phyloP scores from a whole-genome alignment of 2,797 vertebrate genomes.

The Pitangus sulphuratus region DNA sequence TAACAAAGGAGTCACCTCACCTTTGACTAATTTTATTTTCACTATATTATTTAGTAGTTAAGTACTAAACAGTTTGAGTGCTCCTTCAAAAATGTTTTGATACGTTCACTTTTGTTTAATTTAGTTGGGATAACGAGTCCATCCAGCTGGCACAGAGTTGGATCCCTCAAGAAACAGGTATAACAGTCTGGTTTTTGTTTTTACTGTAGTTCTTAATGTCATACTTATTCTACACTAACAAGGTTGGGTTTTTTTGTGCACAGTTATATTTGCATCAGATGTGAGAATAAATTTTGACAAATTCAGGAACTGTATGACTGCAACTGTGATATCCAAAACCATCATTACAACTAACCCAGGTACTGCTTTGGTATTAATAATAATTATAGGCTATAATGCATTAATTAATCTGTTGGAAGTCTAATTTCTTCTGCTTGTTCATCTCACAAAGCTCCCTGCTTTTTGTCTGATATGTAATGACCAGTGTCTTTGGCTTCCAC shows the following conservation, averaged over 20 bases:
- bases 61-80: background rate
- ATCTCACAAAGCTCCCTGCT: background rate
- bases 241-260: background rate
- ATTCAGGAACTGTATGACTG: constrained; percentile 91
- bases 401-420: background rate
- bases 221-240: constrained; percentile 6
- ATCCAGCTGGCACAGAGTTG: constrained; percentile 89
- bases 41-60: background rate
- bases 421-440: background rate
- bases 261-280: constrained; percentile 95
- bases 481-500: background rate
- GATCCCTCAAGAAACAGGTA: constrained; percentile 92
- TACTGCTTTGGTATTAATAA: background rate
- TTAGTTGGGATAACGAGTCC: constrained; percentile 94
- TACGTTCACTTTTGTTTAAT: constrained; percentile 31
- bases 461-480: background rate
- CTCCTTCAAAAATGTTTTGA: background rate
- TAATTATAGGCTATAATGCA: background rate
- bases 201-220: background rate
- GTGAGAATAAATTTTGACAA: constrained; percentile 92
- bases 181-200: constrained; percentile 2
- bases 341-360: constrained; percentile 95
- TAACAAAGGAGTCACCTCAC: background rate
- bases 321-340: constrained; percentile 91
- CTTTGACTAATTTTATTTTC: background rate